Conservation (phyloP, 2,797 vertebrate genomes). For the Chrysocyon brachyurus region DNA sequence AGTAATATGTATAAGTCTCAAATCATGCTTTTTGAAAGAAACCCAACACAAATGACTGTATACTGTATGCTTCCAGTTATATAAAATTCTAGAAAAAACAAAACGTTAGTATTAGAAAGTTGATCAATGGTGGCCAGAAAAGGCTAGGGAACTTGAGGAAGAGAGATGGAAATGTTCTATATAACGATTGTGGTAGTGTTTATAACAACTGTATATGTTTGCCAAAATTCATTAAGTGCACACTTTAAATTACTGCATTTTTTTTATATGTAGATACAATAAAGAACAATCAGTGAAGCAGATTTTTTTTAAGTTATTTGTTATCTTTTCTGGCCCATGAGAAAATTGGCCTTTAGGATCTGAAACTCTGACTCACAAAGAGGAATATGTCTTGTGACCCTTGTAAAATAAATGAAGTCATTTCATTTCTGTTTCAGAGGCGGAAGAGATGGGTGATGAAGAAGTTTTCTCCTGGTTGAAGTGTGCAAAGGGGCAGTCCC, state of each 20-base stretch:
- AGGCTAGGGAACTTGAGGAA: neutral
- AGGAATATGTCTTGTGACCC: neutral
- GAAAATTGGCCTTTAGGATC: constrained; percentile 26
- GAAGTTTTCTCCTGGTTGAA: constrained; percentile 99
- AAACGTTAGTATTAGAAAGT: constrained; percentile 42
- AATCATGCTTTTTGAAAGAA: constrained; percentile 31
- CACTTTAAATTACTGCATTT: constrained; percentile 43
- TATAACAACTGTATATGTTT: neutral
- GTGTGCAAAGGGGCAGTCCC: constrained; percentile 99
- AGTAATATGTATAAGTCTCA: constrained; percentile 26
- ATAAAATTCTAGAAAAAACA: constrained; percentile 46
- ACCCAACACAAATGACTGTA: neutral
- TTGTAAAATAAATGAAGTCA: constrained; percentile 57
- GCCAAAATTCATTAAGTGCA: neutral
- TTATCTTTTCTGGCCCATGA: constrained; percentile 35
- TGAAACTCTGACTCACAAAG: constrained; percentile 30
- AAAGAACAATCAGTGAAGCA: neutral
- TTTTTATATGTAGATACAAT: neutral
- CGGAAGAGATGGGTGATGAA: constrained; percentile 95
- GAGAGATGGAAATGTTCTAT: neutral
- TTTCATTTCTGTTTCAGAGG: constrained; percentile 89
- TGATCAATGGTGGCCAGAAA: neutral
- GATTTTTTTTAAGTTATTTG: constrained; percentile 11
- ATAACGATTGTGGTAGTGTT: neutral
- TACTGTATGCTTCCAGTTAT: constrained; percentile 9